These are phyloP conservation scores for Morpho achilles DNA, from an alignment of 2,888 invertebrate species.

Conservation along the genomic window DNA sequence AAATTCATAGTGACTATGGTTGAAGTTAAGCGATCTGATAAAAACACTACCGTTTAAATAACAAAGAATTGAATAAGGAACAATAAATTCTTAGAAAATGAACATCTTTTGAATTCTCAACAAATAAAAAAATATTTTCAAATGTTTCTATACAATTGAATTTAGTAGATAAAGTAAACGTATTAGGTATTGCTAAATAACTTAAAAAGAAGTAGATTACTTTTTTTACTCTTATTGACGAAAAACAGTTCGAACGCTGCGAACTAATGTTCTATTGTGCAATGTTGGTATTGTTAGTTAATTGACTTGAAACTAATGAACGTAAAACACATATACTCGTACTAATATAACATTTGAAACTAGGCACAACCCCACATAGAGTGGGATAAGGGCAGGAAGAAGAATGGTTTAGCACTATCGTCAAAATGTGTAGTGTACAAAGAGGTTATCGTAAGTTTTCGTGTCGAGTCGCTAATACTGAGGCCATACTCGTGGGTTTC, in stretches of 20 bases:
- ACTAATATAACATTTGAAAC: too few species aligned
- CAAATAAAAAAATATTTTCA: constrained; percentile 1
- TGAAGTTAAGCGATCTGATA: neutral
- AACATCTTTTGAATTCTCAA: constrained; percentile 8
- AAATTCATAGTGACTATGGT: neutral
- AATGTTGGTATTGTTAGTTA: too few species aligned
- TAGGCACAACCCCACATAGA: too few species aligned
- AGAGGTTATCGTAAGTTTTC: too few species aligned
- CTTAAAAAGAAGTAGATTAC: constrained; percentile 11
- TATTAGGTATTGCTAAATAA: constrained; percentile 7
- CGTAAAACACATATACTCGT: too few species aligned
- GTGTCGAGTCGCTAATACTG: constrained; percentile 28
- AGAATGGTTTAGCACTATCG: too few species aligned
- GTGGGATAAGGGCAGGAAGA: too few species aligned
- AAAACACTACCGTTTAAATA: neutral
- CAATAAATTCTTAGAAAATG: constrained; percentile 1
- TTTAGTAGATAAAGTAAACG: constrained; percentile 1
- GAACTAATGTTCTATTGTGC: neutral
- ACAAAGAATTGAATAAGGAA: constrained; percentile 6
- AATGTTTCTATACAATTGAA: constrained; percentile 1
- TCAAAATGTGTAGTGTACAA: too few species aligned
- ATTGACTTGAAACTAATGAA: too few species aligned
- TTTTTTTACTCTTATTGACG: constrained; percentile 2
- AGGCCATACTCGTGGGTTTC: constrained; percentile 29
- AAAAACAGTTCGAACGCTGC: constrained; percentile 2